These are phyloP conservation scores for Pristionchus maxplancki DNA, from an alignment of 2,888 invertebrate species.

Conservation along the genomic window DNA sequence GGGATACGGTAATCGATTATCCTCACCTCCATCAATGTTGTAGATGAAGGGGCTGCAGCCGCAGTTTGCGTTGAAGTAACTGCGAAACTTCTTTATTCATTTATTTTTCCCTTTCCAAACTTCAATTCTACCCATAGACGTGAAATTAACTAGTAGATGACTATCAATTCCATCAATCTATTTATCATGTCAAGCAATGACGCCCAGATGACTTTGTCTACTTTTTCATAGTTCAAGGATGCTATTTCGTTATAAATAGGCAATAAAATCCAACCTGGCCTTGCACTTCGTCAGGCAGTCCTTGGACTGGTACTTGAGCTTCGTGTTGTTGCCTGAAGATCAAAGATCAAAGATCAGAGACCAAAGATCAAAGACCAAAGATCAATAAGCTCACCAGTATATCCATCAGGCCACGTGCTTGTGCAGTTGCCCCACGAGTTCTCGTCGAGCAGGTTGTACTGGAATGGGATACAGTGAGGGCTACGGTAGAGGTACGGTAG, in stretches of 20 bases:
- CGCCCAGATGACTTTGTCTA: not conserved
- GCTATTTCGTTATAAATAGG: too few relatives aligned
- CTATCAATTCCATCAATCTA: too few relatives aligned
- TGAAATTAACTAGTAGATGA: too few relatives aligned
- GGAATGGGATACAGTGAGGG: not conserved
- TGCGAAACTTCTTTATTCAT: not conserved
- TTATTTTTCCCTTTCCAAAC: not conserved
- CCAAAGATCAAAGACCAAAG: not conserved
- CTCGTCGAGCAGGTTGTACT: conserved; percentile 40
- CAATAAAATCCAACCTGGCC: conserved; percentile 12
- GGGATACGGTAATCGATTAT: not conserved
- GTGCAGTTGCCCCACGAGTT: conserved; percentile 13
- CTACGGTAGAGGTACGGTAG: too few relatives aligned
- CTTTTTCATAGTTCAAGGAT: not conserved
- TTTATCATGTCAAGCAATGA: too few relatives aligned
- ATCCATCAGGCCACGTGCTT: not conserved
- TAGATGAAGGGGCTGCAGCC: conserved; percentile 50
- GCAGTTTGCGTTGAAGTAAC: conserved; percentile 41
- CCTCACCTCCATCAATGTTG: conserved; percentile 47
- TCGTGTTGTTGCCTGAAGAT: conserved; percentile 35
- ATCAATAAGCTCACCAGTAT: conserved; percentile 5
- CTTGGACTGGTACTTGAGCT: conserved; percentile 42
- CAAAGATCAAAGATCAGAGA: not conserved
- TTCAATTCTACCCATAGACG: too few relatives aligned
- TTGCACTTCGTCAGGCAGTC: conserved; percentile 45